Evolutionary conservation across 2,888 invertebrate species (phyloP), one percentile per base, ranked within the genome.

Genomic region (Erpobdella octoculata): DNA sequence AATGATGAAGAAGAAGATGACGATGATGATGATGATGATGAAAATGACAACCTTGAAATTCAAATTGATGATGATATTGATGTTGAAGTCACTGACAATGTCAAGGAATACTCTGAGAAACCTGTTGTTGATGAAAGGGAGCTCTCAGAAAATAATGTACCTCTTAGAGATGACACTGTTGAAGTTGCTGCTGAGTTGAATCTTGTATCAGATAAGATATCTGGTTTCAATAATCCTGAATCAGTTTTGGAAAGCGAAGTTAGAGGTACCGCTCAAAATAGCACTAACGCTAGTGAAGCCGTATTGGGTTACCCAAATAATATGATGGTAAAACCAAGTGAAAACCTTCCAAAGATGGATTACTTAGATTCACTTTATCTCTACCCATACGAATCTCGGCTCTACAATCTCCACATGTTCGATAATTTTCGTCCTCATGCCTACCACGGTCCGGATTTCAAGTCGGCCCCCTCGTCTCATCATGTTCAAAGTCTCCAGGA

Each of bases 11-110:
- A 62, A 8, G 62, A 62, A 12, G 62, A 35, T 1, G 33, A 62
- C n/a, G 62, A 62, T 35, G 62, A 62, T 5, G 62, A 62, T 35
- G 46, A 41, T n/a, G 46, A 41, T 41, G 46, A 41, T 41, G 46
- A 41, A 15, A 12, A 62, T 9, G 62, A 35, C 31, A 62, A 62
- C 18, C 18, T 62, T 1, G 62, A 62, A 62, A 62, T 62, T 35
- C 62, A 62, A n/a, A 35, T 62, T 12, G 62, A 62, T 35, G 62
- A 62, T 31, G 62, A 62, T 2, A 35, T 33, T 4, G 35, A 62
- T 3, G 12, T 62, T n/a, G 35, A 62, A 62, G 62, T 35, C 31
- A 31, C 33, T 31, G 62, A 62, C 35, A n/a, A n/a, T n/a, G 46
- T n/a, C 46, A n/a, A n/a, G n/a, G n/a, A n/a, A n/a, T n/a, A n/a